Base-by-base conservation (phyloP, 2,113 vertebrate genomes). In the Gnathonemus longibarbis region DNA sequence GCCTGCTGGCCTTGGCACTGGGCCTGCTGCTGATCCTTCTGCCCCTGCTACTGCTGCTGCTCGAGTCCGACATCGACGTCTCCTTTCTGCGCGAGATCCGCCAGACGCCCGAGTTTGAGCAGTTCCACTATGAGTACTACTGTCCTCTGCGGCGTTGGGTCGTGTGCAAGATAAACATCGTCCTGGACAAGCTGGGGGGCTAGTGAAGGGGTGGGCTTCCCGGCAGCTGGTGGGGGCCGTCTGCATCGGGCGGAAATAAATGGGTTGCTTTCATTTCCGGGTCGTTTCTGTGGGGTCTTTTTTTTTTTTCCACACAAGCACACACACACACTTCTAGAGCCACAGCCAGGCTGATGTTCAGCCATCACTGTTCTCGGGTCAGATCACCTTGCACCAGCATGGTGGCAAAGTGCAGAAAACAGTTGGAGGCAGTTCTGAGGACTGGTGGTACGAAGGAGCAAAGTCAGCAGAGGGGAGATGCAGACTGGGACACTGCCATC, bases 91-190 rank as follows among this genome's bases (percentile, higher is more conserved):
- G 97, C 10, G 98, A 99, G 96, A 99, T 99, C 93, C 97, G 98
- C 74, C 98, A 99, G 94, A 99, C 98, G 0, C 98, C 98, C 0
- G 98, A 99, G 94, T 99, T 99, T 92, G 97, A 98, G 96, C 98
- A 99, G 94, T 99, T 99, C 95, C 98, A 99, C 93, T 95, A 97
- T 88, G 98, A 99, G 84, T 99, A 99, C 94, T 99, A 99, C 95
- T 99, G 98, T 94, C 98, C 98, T 0, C 96, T 99, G 62, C 96
- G 98, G 83, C 97, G 97, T 92, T 99, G 98, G 98, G 91, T 99
- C 91, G 94, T 97, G 92, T 98, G 98, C 92, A 98, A 96, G 96
- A 93, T 99, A 93, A 97, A 95, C 94, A 95, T 96, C 90, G 92
- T 97, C 91, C 90, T 96, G 94, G 97, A 98, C 93, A 95, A 96